Conservation (phyloP, 2,888 invertebrate species). For the Sesia apiformis region DNA sequence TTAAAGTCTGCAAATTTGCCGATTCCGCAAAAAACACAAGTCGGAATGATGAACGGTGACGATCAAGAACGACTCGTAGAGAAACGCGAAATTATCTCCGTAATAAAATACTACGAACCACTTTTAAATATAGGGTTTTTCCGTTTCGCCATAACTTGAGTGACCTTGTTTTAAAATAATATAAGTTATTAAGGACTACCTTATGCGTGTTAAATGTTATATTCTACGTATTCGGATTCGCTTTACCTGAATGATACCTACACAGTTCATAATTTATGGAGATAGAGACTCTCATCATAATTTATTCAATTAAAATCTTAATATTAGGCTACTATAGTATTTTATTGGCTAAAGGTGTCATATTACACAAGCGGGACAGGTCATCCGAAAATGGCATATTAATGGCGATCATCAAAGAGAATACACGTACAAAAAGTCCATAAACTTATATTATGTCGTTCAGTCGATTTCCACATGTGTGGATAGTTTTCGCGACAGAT, state of each 20-base stretch:
- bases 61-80: constrained; percentile 24
- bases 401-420: constrained; percentile 37
- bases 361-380: constrained; percentile 37
- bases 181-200: too few relatives aligned
- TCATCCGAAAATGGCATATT: constrained; percentile 43
- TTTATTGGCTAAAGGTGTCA: constrained; percentile 28
- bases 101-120: too few relatives aligned
- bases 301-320: constrained; percentile 13
- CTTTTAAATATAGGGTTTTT: too few relatives aligned
- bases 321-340: constrained; percentile 9
- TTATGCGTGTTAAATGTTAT: too few relatives aligned
- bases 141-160: too few relatives aligned
- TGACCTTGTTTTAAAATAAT: too few relatives aligned
- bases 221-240: too few relatives aligned
- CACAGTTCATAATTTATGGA: too few relatives aligned
- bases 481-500: constrained; percentile 67
- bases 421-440: constrained; percentile 32
- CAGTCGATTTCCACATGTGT: constrained; percentile 55
- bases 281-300: constrained; percentile 7
- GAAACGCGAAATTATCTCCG: not conserved
- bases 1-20: constrained; percentile 52
- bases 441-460: constrained; percentile 38
- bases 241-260: too few relatives aligned
- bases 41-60: constrained; percentile 39
- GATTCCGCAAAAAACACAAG: constrained; percentile 26